phyloP scores from a whole-genome alignment of 2,113 vertebrate species.

The Tonatia bakeri region DNA sequence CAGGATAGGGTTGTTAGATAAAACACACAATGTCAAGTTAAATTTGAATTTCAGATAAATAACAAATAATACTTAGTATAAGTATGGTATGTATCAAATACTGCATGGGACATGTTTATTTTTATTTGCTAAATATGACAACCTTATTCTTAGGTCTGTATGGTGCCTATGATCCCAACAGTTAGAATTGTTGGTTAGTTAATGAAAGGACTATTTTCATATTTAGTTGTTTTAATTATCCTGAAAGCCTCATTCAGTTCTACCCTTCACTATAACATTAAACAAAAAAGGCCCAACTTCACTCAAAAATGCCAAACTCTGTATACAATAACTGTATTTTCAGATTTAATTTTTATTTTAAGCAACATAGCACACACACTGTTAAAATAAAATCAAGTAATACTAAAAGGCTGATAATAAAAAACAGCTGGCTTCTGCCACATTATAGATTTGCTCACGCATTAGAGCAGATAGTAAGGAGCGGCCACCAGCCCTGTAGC shows the following conservation, averaged over 20 bases:
- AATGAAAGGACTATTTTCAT: background rate
- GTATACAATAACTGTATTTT: background rate
- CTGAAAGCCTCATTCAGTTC: background rate
- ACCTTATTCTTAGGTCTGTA: background rate
- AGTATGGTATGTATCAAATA: background rate
- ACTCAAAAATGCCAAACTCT: background rate
- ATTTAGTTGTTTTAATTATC: background rate
- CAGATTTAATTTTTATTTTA: constrained; percentile 7
- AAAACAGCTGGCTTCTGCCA: background rate
- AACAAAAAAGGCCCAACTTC: background rate
- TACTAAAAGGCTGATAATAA: background rate
- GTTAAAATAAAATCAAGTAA: background rate
- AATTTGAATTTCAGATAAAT: constrained; percentile 32
- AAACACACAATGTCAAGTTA: background rate
- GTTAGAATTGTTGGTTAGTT: background rate
- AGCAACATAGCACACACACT: background rate
- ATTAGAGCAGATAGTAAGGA: background rate
- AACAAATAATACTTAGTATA: background rate
- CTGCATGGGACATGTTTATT: background rate
- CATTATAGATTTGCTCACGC: background rate
- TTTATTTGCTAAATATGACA: constrained; percentile 10
- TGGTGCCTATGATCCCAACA: background rate
- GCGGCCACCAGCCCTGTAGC: too few species aligned
- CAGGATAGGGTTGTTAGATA: background rate
- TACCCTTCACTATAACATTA: background rate